phyloP scores from a whole-genome alignment of 2,797 vertebrate species.

The Pygocentrus nattereri region DNA sequence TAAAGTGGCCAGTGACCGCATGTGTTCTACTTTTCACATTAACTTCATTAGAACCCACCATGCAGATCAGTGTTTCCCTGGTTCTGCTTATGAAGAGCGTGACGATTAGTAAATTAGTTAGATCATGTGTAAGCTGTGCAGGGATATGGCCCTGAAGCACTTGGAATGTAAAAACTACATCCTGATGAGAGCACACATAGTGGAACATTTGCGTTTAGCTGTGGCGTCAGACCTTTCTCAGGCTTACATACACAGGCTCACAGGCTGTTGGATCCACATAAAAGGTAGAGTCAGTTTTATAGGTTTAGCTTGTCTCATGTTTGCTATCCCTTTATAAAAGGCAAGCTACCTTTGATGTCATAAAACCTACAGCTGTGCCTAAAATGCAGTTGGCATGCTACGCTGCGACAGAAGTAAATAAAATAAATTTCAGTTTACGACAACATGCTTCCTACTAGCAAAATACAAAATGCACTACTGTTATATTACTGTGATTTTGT shows the following conservation, averaged over 20 bases:
- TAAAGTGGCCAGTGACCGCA: no score
- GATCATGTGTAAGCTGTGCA: not conserved
- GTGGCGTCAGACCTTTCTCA: not conserved
- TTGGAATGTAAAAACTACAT: not conserved
- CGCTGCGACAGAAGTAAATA: not conserved
- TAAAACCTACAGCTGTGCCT: not conserved
- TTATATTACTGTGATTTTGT: no score
- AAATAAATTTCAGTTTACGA: no score
- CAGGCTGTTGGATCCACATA: not conserved
- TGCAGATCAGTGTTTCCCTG: not conserved
- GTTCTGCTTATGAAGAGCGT: not conserved
- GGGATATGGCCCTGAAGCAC: not conserved
- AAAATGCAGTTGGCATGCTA: not conserved
- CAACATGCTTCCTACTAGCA: no score
- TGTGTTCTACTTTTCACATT: no score
- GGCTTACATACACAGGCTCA: not conserved
- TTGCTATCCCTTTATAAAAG: not conserved
- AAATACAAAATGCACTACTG: no score
- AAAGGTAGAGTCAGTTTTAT: not conserved
- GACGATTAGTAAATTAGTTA: not conserved
- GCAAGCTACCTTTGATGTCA: constrained; percentile 5
- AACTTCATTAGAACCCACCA: not conserved
- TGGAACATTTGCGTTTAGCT: not conserved
- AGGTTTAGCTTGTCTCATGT: not conserved
- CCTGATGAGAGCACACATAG: not conserved